Evolutionary conservation across 2,113 vertebrate genomes (phyloP).

Genomic region (Chascanopsetta lugubris): DNA sequence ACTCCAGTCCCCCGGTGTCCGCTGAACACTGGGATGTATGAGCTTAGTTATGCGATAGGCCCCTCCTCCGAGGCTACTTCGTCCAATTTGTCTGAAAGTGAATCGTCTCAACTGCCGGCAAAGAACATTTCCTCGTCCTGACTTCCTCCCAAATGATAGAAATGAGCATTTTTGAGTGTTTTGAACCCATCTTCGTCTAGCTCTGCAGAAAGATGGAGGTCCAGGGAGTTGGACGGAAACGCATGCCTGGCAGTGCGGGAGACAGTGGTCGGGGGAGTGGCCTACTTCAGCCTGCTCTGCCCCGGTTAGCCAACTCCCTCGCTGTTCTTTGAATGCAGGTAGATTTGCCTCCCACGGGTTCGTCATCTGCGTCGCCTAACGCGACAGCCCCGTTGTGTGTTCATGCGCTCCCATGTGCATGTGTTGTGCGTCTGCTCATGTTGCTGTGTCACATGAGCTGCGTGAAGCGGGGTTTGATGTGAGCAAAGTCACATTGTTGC

Average conservation of each 20-base stretch:
- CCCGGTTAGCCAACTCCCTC: slow-evolving; percentile 63
- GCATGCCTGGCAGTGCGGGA: slow-evolving; percentile 3
- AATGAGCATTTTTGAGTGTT: not conserved
- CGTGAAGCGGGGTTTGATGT: slow-evolving; percentile 56
- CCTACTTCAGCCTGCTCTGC: slow-evolving; percentile 53
- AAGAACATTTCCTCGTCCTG: not conserved
- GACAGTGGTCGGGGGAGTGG: slow-evolving; percentile 38
- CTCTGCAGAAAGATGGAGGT: too few relatives aligned
- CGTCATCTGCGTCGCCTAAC: slow-evolving; percentile 62
- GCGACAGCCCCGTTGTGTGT: slow-evolving; percentile 53
- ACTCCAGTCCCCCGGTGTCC: slow-evolving; percentile 3
- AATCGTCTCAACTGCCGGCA: not conserved
- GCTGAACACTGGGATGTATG: not conserved
- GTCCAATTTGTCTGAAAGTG: not conserved
- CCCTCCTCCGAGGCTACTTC: not conserved
- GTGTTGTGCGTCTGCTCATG: slow-evolving; percentile 10
- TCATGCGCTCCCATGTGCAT: slow-evolving; percentile 14
- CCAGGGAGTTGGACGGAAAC: too few relatives aligned
- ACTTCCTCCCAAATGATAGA: not conserved
- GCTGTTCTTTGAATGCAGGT: slow-evolving; percentile 64
- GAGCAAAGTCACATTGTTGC: slow-evolving; percentile 59
- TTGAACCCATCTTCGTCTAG: not conserved
- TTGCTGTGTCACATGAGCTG: slow-evolving; percentile 23
- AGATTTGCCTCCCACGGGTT: slow-evolving; percentile 71
- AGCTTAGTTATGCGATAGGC: slow-evolving; percentile 24